Conservation (phyloP, 2,113 vertebrate genomes). For the Microcebus griseorufus region DNA sequence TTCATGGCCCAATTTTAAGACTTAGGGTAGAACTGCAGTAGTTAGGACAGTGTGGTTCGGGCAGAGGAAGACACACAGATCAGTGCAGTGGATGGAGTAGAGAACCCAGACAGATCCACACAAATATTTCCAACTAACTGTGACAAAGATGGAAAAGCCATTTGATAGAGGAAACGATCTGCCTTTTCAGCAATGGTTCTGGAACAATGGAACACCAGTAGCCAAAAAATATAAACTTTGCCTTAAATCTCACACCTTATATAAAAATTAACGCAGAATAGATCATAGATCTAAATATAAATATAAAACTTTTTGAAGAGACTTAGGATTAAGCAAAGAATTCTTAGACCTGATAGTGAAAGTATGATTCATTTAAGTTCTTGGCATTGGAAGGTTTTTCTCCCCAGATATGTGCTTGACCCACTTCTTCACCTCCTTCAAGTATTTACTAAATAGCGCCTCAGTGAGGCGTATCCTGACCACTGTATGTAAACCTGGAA, state of each 20-base stretch:
- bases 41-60: neutral
- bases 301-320: neutral
- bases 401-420: accelerated
- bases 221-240: neutral
- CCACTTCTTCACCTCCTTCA: neutral
- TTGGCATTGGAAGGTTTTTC: neutral
- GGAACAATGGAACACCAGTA: neutral
- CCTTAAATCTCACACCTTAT: neutral
- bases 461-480: neutral
- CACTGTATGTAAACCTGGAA: neutral
- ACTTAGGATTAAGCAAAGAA: neutral
- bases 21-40: neutral
- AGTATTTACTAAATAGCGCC: neutral
- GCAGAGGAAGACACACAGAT: neutral
- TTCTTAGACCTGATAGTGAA: neutral
- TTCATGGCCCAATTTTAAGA: neutral
- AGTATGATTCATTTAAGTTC: neutral
- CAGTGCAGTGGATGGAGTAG: neutral
- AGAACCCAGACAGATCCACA: neutral
- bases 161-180: neutral
- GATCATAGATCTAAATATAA: neutral
- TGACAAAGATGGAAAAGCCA: neutral
- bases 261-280: neutral
- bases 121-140: neutral
- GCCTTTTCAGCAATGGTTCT: neutral